Percentiles rank a stretch among this genome's conserved stretches.
Evolutionary conservation across 2,888 invertebrate genomes (phyloP).

Genomic region (Lottia gigantea): DNA sequence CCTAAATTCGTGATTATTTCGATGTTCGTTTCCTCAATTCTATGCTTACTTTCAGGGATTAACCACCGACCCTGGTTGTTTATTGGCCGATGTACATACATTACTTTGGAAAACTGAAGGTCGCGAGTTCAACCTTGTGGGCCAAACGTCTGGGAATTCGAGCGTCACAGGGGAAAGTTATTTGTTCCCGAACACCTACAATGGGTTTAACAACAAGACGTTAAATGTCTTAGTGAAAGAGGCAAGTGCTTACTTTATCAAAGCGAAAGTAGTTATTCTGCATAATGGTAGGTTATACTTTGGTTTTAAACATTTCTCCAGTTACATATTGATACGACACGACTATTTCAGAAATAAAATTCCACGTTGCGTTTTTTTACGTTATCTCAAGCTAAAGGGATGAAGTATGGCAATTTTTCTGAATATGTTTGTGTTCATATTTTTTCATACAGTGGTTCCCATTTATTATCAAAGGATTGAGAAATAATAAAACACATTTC

Average conservation of each 20-base stretch:
- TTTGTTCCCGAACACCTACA: conserved; percentile 40
- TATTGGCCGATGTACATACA: conserved; percentile 17
- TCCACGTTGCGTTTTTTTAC: too few species aligned
- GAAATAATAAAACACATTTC: conserved; percentile 18
- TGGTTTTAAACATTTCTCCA: too few species aligned
- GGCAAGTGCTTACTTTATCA: conserved; percentile 18
- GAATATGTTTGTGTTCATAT: too few species aligned
- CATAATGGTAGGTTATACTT: too few species aligned
- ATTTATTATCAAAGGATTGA: conserved; percentile 20
- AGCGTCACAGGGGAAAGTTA: conserved; percentile 18
- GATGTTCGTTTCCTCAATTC: too few species aligned
- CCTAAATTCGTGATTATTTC: too few species aligned
- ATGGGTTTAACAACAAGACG: conserved; percentile 38
- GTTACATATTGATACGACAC: too few species aligned
- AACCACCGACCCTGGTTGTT: background rate
- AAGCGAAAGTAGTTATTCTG: too few species aligned
- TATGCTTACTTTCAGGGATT: too few species aligned
- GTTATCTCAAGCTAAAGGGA: too few species aligned
- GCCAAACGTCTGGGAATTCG: conserved; percentile 30
- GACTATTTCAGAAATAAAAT: too few species aligned
- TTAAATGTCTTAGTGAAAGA: conserved; percentile 36
- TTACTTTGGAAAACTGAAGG: conserved; percentile 21
- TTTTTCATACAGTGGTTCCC: conserved; percentile 31
- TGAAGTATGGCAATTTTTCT: background rate
- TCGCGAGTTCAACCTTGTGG: conserved; percentile 20